Conservation (phyloP, 1,140 invertebrate genomes). For the Uloborus diversus region DNA sequence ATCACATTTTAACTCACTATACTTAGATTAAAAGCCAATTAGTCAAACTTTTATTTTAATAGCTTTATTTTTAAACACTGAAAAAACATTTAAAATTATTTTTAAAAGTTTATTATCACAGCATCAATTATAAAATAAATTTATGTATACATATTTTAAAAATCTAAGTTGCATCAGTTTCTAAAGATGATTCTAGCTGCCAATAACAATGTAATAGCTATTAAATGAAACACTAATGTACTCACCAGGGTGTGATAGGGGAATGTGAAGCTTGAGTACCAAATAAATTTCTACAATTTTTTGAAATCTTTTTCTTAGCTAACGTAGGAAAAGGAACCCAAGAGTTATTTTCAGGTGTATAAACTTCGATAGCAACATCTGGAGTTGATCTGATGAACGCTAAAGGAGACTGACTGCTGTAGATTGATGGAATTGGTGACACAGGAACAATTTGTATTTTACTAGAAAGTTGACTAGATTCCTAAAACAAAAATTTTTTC, state of each 20-base stretch:
- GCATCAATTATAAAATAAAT: no score
- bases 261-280: slow-evolving; percentile 13
- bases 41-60: no score
- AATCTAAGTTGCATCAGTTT: no score
- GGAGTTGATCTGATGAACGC: slow-evolving; percentile 41
- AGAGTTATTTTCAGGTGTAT: slow-evolving; percentile 48
- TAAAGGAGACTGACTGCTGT: slow-evolving; percentile 31
- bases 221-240: not conserved
- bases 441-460: slow-evolving; percentile 45
- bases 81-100: no score
- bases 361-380: slow-evolving; percentile 45
- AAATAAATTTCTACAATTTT: slow-evolving; percentile 40
- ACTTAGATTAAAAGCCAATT: no score
- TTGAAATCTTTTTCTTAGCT: slow-evolving; percentile 24
- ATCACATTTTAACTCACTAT: no score
- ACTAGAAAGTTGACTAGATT: slow-evolving; percentile 54
- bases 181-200: no score
- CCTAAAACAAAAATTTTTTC: slow-evolving; percentile 30
- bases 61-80: no score
- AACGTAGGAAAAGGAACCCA: slow-evolving; percentile 33
- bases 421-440: slow-evolving; percentile 19
- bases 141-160: no score
- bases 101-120: no score
- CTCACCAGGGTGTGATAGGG: slow-evolving; percentile 40
- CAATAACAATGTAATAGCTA: no score